phyloP scores from a whole-genome alignment of 1,140 invertebrate species.

The Rhyacophila brunnea region DNA sequence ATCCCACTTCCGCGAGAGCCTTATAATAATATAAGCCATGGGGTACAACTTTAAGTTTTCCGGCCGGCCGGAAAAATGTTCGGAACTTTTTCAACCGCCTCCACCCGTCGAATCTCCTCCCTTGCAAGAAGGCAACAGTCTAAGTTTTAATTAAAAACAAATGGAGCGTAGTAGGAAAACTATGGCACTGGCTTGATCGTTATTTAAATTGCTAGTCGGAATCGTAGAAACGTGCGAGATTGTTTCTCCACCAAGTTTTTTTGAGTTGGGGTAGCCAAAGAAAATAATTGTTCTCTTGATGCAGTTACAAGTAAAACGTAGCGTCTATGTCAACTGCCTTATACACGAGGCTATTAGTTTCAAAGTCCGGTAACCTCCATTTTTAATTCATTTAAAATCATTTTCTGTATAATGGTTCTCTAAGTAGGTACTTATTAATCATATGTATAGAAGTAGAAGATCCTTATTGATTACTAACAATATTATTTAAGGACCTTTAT shows the following conservation, averaged over 20 bases:
- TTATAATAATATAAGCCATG: neutral
- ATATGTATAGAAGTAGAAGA: no score
- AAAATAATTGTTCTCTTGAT: no score
- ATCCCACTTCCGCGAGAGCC: conserved; percentile 4
- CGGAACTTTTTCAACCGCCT: neutral
- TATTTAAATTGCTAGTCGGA: conserved; percentile 22
- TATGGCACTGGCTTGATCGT: conserved; percentile 9
- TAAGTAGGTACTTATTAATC: no score
- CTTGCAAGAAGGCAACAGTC: conserved; percentile 7
- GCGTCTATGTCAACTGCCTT: no score
- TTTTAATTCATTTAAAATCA: no score
- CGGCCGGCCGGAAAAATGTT: neutral
- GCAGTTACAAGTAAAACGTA: no score
- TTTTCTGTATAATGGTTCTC: no score
- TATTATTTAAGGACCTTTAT: no score
- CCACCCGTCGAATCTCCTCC: neutral
- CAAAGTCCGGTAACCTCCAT: no score
- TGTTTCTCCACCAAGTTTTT: neutral
- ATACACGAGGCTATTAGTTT: no score
- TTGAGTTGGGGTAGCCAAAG: no score
- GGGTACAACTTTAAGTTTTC: neutral
- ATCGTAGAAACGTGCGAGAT: neutral
- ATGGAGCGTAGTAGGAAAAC: conserved; percentile 23
- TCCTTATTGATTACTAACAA: no score
- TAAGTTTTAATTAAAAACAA: conserved; percentile 34